These are phyloP conservation scores for Dipodomys stephensi DNA, from an alignment of 2,113 vertebrate genomes.

Conservation along the genomic window DNA sequence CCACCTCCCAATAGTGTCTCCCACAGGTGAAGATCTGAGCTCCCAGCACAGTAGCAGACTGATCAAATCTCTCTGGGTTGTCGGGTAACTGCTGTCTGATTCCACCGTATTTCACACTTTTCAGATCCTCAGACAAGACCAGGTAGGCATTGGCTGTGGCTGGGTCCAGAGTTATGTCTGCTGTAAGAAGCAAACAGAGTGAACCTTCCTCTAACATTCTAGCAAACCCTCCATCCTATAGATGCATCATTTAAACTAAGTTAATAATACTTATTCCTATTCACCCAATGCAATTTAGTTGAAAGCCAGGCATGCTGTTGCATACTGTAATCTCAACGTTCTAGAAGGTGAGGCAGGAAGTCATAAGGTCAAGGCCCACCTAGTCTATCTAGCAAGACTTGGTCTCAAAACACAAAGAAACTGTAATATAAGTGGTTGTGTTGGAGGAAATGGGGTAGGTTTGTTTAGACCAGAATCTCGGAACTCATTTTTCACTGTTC, in stretches of 20 bases:
- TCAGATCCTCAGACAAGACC: conserved; percentile 70
- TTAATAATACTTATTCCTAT: neutral
- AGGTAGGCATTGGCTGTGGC: conserved; percentile 67
- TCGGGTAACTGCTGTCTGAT: neutral
- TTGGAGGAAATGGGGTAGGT: neutral
- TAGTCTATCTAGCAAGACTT: neutral
- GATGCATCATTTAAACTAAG: neutral
- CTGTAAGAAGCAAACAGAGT: conserved; percentile 64
- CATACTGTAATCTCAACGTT: neutral
- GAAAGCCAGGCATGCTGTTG: neutral
- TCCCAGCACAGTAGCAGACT: conserved; percentile 76
- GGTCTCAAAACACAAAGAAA: neutral
- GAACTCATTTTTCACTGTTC: neutral
- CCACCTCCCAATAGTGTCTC: conserved; percentile 86
- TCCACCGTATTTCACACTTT: neutral
- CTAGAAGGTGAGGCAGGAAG: neutral
- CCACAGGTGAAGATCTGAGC: conserved; percentile 66
- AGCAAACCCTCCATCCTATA: rapidly evolving
- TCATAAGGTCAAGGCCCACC: neutral
- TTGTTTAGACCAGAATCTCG: neutral
- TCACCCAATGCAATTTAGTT: neutral
- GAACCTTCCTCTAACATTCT: neutral
- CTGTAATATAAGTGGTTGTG: neutral
- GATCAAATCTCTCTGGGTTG: conserved; percentile 70
- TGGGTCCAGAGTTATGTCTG: conserved; percentile 79